These are phyloP conservation scores for Pterophyllum scalare DNA, from an alignment of 2,113 vertebrate genomes.

Conservation along the genomic window DNA sequence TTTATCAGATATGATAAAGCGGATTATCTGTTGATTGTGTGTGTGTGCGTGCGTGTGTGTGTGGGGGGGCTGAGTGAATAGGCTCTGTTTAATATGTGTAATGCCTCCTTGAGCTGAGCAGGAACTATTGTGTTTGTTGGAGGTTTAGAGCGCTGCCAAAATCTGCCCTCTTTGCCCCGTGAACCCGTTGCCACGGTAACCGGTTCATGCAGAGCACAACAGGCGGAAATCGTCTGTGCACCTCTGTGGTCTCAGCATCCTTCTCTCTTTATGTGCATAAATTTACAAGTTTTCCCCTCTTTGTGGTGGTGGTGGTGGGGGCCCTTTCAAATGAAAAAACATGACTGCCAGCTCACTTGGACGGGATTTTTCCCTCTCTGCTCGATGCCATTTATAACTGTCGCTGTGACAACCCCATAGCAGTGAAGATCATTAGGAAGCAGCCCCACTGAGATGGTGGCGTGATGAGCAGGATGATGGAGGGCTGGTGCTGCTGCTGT, in stretches of 20 bases:
- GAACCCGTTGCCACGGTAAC: slow-evolving; percentile 54
- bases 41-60: slow-evolving; percentile 15
- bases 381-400: neutral
- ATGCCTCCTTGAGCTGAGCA: slow-evolving; percentile 41
- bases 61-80: slow-evolving; percentile 24
- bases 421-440: neutral
- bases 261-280: slow-evolving; percentile 5
- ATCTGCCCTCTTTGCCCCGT: slow-evolving; percentile 25
- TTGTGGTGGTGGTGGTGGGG: neutral
- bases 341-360: neutral
- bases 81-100: slow-evolving; percentile 67
- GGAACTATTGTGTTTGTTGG: slow-evolving; percentile 56
- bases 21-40: slow-evolving; percentile 58
- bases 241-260: slow-evolving; percentile 1
- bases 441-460: neutral
- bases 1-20: slow-evolving; percentile 61
- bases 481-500: slow-evolving; percentile 17
- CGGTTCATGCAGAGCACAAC: neutral
- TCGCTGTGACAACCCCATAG: neutral
- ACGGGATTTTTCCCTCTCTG: neutral
- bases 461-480: neutral
- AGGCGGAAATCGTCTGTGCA: slow-evolving; percentile 3
- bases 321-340: neutral
- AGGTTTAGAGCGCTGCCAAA: slow-evolving; percentile 53
- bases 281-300: slow-evolving; percentile 27